Evolutionary conservation across 2,113 vertebrate species (phyloP).

Genomic region (Fukomys damarensis): DNA sequence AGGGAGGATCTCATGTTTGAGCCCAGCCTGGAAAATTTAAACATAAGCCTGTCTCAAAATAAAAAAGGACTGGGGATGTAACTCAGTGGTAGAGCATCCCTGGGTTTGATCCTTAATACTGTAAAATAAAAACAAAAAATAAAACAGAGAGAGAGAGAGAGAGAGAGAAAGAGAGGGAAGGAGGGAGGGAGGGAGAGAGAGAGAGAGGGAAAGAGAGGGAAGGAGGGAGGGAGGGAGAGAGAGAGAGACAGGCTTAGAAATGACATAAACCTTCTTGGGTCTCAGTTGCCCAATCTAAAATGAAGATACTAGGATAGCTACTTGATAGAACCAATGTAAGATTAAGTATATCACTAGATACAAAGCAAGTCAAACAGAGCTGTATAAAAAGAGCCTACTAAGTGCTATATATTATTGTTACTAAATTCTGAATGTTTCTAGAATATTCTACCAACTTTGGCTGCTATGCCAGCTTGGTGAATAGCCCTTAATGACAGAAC

Average conservation of each 20-base stretch:
- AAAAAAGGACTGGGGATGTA: neutral
- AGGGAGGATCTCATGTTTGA: neutral
- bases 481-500: conserved; percentile 6
- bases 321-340: neutral
- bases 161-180: too few species aligned
- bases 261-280: neutral
- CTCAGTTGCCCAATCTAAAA: conserved; percentile 38
- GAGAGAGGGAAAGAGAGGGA: neutral
- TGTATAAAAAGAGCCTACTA: neutral
- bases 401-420: neutral
- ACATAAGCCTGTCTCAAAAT: neutral
- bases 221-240: neutral
- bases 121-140: neutral
- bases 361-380: conserved; percentile 36
- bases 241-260: neutral
- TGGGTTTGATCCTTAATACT: neutral
- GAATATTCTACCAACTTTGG: conserved; percentile 5
- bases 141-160: neutral
- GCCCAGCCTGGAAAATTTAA: neutral
- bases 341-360: neutral
- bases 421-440: conserved; percentile 63
- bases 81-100: neutral
- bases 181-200: neutral
- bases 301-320: neutral
- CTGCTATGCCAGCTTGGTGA: neutral